These are phyloP conservation scores for Pecten maximus DNA, from an alignment of 2,888 invertebrate genomes.

Conservation along the genomic window DNA sequence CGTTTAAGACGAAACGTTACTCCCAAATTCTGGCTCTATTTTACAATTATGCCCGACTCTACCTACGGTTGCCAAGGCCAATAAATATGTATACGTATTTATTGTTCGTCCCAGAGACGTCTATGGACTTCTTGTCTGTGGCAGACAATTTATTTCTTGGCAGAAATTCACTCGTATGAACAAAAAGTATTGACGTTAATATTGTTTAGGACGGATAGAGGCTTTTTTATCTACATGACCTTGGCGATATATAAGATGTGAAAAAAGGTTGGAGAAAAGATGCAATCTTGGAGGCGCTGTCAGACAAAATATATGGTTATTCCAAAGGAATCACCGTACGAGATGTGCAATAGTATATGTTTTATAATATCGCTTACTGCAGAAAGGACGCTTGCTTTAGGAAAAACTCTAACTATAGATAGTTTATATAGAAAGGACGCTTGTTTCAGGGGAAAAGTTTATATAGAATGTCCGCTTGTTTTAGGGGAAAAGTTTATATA, in stretches of 20 bases:
- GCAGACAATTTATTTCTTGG: slow-evolving; percentile 23
- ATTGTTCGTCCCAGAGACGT: neutral
- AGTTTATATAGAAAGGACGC: too few relatives aligned
- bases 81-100: neutral
- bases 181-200: neutral
- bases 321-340: too few relatives aligned
- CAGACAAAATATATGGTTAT: too few relatives aligned
- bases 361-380: too few relatives aligned
- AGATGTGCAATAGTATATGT: too few relatives aligned
- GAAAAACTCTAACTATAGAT: too few relatives aligned
- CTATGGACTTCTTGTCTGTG: neutral
- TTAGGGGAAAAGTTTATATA: too few relatives aligned
- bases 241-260: neutral
- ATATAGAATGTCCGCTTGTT: too few relatives aligned
- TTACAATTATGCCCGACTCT: neutral
- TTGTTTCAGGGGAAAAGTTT: too few relatives aligned
- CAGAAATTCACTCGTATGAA: neutral
- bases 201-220: neutral
- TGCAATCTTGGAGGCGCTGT: neutral
- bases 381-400: too few relatives aligned
- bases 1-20: neutral
- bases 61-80: neutral
- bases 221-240: neutral
- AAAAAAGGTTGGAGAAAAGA: neutral
- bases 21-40: neutral